These are phyloP conservation scores for Colletes gigas DNA, from an alignment of 1,140 invertebrate genomes.

Conservation along the genomic window DNA sequence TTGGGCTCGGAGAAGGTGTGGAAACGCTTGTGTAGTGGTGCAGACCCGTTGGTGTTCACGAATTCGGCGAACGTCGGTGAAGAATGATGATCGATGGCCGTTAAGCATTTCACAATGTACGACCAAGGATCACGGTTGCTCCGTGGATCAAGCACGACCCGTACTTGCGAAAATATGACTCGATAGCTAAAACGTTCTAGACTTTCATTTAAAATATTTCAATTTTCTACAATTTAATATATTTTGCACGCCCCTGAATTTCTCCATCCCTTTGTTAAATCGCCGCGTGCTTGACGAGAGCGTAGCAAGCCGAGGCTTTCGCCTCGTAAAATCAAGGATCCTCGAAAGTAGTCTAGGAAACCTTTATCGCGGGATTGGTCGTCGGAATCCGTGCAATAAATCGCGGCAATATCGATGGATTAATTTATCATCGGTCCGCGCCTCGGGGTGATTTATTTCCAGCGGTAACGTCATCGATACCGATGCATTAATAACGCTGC, in stretches of 20 bases:
- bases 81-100: constrained; percentile 68
- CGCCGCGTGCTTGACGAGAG: neutral
- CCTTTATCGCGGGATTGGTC: constrained; percentile 32
- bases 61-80: constrained; percentile 61
- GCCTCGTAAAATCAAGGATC: neutral
- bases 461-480: constrained; percentile 52
- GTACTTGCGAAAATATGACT: no score
- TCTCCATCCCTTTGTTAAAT: neutral
- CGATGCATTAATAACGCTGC: constrained; percentile 48
- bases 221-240: no score
- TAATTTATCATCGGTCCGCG: constrained; percentile 46
- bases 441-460: constrained; percentile 43
- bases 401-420: constrained; percentile 28
- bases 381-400: constrained; percentile 44
- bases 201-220: neutral
- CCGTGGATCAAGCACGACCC: constrained; percentile 29
- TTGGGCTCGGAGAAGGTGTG: constrained; percentile 32
- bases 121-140: constrained; percentile 44
- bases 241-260: neutral
- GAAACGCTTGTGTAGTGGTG: neutral
- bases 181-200: neutral
- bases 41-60: constrained; percentile 15
- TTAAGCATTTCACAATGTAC: constrained; percentile 50
- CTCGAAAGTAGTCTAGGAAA: neutral
- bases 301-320: neutral